Conservation (phyloP, 2,888 invertebrate genomes). For the Bruchidius siliquastri region DNA sequence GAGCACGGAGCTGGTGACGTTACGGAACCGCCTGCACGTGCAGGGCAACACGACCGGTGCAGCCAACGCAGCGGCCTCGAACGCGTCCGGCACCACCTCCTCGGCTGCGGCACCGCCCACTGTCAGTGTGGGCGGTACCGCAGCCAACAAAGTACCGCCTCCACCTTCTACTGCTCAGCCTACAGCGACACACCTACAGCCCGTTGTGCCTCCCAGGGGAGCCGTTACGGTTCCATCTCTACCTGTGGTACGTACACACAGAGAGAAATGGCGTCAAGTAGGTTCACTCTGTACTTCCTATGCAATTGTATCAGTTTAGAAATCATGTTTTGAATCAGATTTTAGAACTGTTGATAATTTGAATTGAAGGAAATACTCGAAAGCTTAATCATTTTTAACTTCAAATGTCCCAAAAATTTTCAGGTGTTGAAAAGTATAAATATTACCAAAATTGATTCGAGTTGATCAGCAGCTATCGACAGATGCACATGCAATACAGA, state of each 20-base stretch:
- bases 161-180: constrained; percentile 36
- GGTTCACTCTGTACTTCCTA: no score
- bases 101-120: constrained; percentile 44
- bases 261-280: no score
- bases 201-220: constrained; percentile 21
- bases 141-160: not conserved
- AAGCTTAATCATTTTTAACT: no score
- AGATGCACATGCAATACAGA: no score
- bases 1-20: constrained; percentile 86
- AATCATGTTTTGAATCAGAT: no score
- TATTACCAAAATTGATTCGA: no score
- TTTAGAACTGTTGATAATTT: no score
- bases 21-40: constrained; percentile 84
- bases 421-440: no score
- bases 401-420: no score
- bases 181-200: constrained; percentile 6
- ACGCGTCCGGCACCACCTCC: constrained; percentile 34
- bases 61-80: constrained; percentile 29
- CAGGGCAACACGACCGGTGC: constrained; percentile 50
- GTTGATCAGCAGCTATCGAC: no score
- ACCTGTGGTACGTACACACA: constrained; percentile 16
- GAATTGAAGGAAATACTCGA: no score
- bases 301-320: no score
- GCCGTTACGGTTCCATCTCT: constrained; percentile 20
- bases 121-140: constrained; percentile 13